These are phyloP conservation scores for Cabera pusaria DNA, from an alignment of 2,888 invertebrate species.

Conservation along the genomic window DNA sequence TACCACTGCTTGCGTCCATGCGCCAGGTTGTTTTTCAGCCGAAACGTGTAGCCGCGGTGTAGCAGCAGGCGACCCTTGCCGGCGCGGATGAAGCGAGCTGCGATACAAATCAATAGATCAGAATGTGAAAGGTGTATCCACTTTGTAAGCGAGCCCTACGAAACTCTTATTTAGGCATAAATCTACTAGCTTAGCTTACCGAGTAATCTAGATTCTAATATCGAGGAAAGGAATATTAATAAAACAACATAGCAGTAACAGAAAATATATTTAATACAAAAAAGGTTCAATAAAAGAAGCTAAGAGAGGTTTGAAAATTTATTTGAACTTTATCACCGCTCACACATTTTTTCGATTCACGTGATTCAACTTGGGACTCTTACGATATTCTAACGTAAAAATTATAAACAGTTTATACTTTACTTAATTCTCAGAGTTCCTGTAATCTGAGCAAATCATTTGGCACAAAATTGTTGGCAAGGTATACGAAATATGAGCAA, in stretches of 20 bases:
- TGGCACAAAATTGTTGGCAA: slow-evolving; percentile 15
- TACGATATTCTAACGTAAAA: no score
- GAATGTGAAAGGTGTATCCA: slow-evolving; percentile 21
- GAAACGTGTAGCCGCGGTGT: slow-evolving; percentile 77
- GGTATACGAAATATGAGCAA: slow-evolving; percentile 12
- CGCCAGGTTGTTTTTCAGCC: slow-evolving; percentile 77
- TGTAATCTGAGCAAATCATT: slow-evolving; percentile 16
- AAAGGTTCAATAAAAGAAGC: slow-evolving; percentile 6
- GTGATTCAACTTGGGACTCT: no score
- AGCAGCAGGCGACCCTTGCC: slow-evolving; percentile 74
- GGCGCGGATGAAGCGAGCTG: slow-evolving; percentile 77
- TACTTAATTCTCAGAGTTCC: no score
- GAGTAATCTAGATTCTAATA: no score
- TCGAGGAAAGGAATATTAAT: no score
- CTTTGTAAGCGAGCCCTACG: no score
- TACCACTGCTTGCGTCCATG: slow-evolving; percentile 80
- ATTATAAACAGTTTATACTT: no score
- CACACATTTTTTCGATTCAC: no score
- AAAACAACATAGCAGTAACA: no score
- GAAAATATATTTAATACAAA: no score
- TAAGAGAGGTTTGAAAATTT: slow-evolving; percentile 6
- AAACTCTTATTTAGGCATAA: no score
- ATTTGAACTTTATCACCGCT: slow-evolving; percentile 15
- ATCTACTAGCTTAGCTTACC: no score
- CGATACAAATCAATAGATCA: slow-evolving; percentile 38